phyloP scores from a whole-genome alignment of 2,113 vertebrate species.

The Callocephalon fimbriatum region DNA sequence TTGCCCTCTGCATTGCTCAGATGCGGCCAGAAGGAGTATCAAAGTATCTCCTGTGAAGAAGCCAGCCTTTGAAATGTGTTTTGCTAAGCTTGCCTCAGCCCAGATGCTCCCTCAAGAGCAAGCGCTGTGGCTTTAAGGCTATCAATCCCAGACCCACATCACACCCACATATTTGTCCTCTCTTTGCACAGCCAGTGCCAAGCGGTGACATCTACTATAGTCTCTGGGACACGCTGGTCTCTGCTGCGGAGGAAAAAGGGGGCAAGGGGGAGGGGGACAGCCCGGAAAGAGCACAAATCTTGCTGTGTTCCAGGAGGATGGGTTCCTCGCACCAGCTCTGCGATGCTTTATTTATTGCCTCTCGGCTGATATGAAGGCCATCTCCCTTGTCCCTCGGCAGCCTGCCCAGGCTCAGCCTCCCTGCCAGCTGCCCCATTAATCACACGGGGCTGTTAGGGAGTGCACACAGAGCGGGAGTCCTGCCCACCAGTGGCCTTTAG shows the following conservation, averaged over 20 bases:
- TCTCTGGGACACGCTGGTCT: slow-evolving; percentile 79
- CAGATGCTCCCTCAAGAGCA: neutral
- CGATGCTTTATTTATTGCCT: slow-evolving; percentile 79
- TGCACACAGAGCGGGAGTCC: slow-evolving; percentile 69
- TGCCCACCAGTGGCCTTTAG: slow-evolving; percentile 77
- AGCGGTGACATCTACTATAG: slow-evolving; percentile 84
- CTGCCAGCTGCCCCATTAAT: slow-evolving; percentile 78
- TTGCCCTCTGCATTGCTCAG: neutral
- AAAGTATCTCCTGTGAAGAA: neutral
- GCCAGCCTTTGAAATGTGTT: rapidly evolving
- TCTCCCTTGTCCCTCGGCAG: slow-evolving; percentile 40
- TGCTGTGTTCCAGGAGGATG: slow-evolving; percentile 78
- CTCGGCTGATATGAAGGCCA: slow-evolving; percentile 67
- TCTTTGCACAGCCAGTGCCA: slow-evolving; percentile 79
- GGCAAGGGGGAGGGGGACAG: neutral
- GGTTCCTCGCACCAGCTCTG: slow-evolving; percentile 78
- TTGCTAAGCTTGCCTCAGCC: neutral
- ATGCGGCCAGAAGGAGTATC: rapidly evolving
- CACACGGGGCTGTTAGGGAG: slow-evolving; percentile 61
- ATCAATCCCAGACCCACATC: slow-evolving; percentile 45
- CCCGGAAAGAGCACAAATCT: slow-evolving; percentile 59
- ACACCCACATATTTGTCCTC: slow-evolving; percentile 79
- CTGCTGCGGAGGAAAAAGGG: slow-evolving; percentile 15
- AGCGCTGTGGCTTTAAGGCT: slow-evolving; percentile 74
- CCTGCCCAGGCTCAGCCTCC: slow-evolving; percentile 51